phyloP scores from a whole-genome alignment of 1,140 invertebrate genomes.

The Mesaphorura yosii region DNA sequence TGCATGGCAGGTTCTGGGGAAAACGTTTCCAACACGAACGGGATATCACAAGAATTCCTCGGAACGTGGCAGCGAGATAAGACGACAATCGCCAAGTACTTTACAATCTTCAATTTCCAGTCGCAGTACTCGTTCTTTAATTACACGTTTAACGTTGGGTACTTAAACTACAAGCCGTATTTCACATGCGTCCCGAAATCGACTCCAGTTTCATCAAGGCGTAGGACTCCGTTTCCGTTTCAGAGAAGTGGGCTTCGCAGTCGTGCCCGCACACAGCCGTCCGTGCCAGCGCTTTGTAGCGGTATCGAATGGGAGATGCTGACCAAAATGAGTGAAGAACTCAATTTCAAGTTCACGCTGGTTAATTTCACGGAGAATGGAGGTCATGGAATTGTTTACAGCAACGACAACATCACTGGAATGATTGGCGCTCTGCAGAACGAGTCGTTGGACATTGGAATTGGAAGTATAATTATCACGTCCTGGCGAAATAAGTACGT shows the following conservation, averaged over 20 bases:
- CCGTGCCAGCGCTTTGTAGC: no score
- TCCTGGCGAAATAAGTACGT: slow-evolving; percentile 5
- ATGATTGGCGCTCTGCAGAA: slow-evolving; percentile 13
- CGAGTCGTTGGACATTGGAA: slow-evolving; percentile 13
- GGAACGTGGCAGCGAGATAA: slow-evolving; percentile 20
- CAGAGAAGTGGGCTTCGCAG: no score
- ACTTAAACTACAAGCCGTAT: slow-evolving; percentile 19
- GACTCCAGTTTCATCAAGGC: no score
- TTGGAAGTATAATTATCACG: slow-evolving; percentile 16
- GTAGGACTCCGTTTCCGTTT: no score
- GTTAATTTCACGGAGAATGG: slow-evolving; percentile 6
- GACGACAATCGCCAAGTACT: slow-evolving; percentile 16
- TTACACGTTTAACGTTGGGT: slow-evolving; percentile 13
- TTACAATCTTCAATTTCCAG: slow-evolving; percentile 9
- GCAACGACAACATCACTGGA: slow-evolving; percentile 7
- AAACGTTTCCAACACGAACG: no score
- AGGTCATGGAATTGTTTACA: not conserved
- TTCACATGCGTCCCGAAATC: slow-evolving; percentile 5
- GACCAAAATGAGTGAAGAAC: slow-evolving; percentile 4
- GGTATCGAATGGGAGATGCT: slow-evolving; percentile 26
- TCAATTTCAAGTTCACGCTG: slow-evolving; percentile 15
- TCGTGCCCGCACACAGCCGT: no score
- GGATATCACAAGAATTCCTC: not conserved
- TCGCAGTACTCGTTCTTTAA: slow-evolving; percentile 2
- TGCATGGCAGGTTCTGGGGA: no score